These are phyloP conservation scores for Hoplostethus atlanticus DNA, from an alignment of 2,797 vertebrate species.

Conservation along the genomic window DNA sequence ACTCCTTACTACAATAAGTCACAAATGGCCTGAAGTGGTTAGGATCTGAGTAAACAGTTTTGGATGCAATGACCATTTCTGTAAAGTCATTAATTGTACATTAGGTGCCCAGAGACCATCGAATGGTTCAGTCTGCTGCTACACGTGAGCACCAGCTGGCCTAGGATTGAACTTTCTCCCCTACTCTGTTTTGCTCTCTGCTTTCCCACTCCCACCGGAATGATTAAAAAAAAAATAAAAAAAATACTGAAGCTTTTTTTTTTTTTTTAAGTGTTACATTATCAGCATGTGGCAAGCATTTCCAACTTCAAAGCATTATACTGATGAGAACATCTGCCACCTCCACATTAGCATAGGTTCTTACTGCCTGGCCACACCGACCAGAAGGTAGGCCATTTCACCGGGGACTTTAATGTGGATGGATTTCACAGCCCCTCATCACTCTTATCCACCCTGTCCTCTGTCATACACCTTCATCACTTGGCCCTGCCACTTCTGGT, in stretches of 20 bases:
- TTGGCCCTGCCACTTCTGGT: slow-evolving; percentile 34
- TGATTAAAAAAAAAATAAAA: slow-evolving; percentile 8
- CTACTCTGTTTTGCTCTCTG: not conserved
- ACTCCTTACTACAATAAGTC: slow-evolving; percentile 62
- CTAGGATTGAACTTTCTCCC: not conserved
- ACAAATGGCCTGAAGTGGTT: slow-evolving; percentile 47
- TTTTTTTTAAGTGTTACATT: slow-evolving; percentile 28
- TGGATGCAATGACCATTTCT: not conserved
- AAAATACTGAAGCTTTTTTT: no score
- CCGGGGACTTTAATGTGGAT: slow-evolving; percentile 50
- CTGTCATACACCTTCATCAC: slow-evolving; percentile 52
- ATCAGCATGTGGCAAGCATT: slow-evolving; percentile 46
- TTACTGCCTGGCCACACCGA: slow-evolving; percentile 53
- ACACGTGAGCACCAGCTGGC: not conserved
- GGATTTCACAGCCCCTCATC: slow-evolving; percentile 62
- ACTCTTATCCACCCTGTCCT: slow-evolving; percentile 51
- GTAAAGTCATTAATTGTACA: no score
- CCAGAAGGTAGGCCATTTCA: slow-evolving; percentile 67
- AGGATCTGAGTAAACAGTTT: slow-evolving; percentile 28
- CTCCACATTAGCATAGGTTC: slow-evolving; percentile 65
- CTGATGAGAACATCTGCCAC: slow-evolving; percentile 78
- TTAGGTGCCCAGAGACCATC: no score
- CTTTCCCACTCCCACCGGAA: slow-evolving; percentile 7
- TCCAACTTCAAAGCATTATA: slow-evolving; percentile 52
- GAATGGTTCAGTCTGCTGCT: not conserved